A percentile compares a stretch with the other conserved stretches of the same genome.
Conservation (phyloP, 2,888 invertebrate species). For the Hedya salicella region DNA sequence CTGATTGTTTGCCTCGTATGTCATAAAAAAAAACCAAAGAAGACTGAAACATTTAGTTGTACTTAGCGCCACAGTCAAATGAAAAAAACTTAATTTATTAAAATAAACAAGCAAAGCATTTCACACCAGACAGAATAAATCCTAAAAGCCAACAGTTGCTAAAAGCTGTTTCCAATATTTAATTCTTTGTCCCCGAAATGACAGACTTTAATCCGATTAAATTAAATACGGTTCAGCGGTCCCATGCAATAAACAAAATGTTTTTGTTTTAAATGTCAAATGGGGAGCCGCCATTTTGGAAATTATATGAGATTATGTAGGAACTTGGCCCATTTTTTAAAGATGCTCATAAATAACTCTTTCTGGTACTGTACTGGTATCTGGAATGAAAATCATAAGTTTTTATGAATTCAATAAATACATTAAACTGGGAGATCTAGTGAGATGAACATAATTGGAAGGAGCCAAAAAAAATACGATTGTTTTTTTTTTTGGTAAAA, state of each 20-base stretch:
- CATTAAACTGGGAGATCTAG: too few relatives aligned
- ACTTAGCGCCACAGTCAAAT: too few relatives aligned
- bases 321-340: not conserved
- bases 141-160: conserved; percentile 21
- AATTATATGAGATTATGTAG: not conserved
- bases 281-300: not conserved
- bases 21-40: too few relatives aligned
- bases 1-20: too few relatives aligned
- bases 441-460: too few relatives aligned
- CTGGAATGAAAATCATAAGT: too few relatives aligned
- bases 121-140: conserved; percentile 17
- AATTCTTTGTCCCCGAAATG: conserved; percentile 20
- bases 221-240: conserved; percentile 30
- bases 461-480: too few relatives aligned
- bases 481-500: too few relatives aligned
- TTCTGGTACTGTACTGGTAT: too few relatives aligned
- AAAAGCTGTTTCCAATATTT: conserved; percentile 36
- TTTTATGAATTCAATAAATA: too few relatives aligned
- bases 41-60: too few relatives aligned
- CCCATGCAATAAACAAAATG: conserved; percentile 8
- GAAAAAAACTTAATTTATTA: not conserved
- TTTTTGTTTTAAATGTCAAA: conserved; percentile 22
- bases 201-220: conserved; percentile 28
- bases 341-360: too few relatives aligned
- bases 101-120: conserved; percentile 11